These are phyloP conservation scores for Melikaiella ostensackeni DNA, from an alignment of 2,888 invertebrate species.

Conservation along the genomic window DNA sequence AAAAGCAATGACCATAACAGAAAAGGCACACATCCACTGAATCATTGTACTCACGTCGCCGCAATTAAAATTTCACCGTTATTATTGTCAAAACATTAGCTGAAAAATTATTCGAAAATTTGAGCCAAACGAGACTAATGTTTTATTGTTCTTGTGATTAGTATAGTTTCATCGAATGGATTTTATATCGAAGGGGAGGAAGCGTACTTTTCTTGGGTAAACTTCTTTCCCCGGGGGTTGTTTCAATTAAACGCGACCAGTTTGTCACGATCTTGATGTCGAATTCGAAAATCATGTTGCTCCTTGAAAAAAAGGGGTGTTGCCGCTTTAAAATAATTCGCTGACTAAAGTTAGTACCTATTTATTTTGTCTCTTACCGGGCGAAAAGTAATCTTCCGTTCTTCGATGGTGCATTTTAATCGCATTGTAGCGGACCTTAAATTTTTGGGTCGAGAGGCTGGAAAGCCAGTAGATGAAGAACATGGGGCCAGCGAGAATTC, in stretches of 20 bases:
- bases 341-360: slow-evolving; percentile 13
- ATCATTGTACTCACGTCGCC: slow-evolving; percentile 58
- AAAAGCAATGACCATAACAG: slow-evolving; percentile 36
- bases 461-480: slow-evolving; percentile 39
- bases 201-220: slow-evolving; percentile 30
- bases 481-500: slow-evolving; percentile 21
- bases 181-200: slow-evolving; percentile 41
- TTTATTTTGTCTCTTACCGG: slow-evolving; percentile 26
- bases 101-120: slow-evolving; percentile 58
- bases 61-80: slow-evolving; percentile 59
- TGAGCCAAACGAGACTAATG: slow-evolving; percentile 46
- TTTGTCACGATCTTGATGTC: slow-evolving; percentile 16
- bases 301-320: slow-evolving; percentile 39
- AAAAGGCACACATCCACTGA: slow-evolving; percentile 29
- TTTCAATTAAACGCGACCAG: slow-evolving; percentile 28
- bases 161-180: slow-evolving; percentile 29
- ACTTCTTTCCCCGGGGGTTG: slow-evolving; percentile 17
- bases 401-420: slow-evolving; percentile 40
- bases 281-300: slow-evolving; percentile 36
- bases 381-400: slow-evolving; percentile 37
- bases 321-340: slow-evolving; percentile 34
- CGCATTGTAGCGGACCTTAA: slow-evolving; percentile 35
- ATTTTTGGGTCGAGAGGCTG: slow-evolving; percentile 38
- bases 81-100: slow-evolving; percentile 61
- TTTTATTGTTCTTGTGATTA: slow-evolving; percentile 10